These are phyloP conservation scores for Linurgus olivaceus DNA, from an alignment of 2,797 vertebrate genomes.

Conservation along the genomic window DNA sequence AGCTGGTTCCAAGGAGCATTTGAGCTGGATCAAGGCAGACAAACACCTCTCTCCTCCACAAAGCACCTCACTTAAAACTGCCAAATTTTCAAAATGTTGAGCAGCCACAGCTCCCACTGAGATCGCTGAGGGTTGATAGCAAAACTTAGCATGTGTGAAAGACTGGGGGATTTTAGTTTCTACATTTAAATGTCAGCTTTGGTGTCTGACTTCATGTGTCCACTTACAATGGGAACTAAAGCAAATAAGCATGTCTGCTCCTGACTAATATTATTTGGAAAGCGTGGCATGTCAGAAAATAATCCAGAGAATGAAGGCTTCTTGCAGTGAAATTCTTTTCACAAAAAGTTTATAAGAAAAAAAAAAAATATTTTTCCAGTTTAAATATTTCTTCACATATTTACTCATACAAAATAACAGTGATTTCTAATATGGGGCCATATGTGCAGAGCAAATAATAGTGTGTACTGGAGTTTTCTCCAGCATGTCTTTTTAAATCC, in stretches of 20 bases:
- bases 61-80: not conserved
- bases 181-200: not conserved
- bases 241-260: not conserved
- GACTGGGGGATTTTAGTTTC: not conserved
- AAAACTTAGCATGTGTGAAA: not conserved
- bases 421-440: slow-evolving; percentile 16
- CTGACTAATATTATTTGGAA: not conserved
- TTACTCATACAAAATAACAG: not conserved
- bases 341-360: not conserved
- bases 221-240: not conserved
- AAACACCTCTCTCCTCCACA: not conserved
- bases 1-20: not conserved
- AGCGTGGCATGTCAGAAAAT: not conserved
- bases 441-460: not conserved
- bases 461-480: not conserved
- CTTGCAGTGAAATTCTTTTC: slow-evolving; percentile 5
- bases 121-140: not conserved
- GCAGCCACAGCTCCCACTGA: not conserved
- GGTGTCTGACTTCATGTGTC: not conserved
- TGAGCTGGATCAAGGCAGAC: not conserved
- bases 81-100: not conserved
- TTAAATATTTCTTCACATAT: not conserved
- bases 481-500: not conserved
- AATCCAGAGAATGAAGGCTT: not conserved
- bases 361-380: not conserved